Percentiles rank a stretch among this genome's conserved stretches.
These are phyloP conservation scores for Amazona vittata DNA, from an alignment of 2,113 vertebrate species.

Conservation along the genomic window DNA sequence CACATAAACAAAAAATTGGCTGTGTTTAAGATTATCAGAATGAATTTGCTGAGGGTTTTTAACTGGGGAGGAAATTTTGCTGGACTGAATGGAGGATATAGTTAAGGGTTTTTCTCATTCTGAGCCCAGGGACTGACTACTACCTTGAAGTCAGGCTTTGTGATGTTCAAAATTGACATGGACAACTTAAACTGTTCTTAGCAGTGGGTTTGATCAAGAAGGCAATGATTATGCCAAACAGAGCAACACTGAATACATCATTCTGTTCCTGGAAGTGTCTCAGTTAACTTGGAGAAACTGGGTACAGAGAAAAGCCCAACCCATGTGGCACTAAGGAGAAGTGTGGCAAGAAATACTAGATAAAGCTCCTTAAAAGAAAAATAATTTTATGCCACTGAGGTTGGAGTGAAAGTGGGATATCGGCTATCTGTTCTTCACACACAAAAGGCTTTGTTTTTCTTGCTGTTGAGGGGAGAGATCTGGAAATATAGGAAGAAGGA, in stretches of 20 bases:
- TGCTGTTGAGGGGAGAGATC: not conserved
- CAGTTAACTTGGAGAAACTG: not conserved
- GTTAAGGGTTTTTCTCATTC: not conserved
- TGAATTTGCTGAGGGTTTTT: not conserved
- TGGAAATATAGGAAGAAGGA: not conserved
- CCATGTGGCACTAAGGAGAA: not conserved
- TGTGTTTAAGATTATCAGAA: not conserved
- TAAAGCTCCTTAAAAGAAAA: not conserved
- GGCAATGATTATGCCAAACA: not conserved
- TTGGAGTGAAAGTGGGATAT: not conserved
- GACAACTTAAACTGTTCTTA: not conserved
- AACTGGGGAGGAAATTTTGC: not conserved
- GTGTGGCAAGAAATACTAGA: not conserved
- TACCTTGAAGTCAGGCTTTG: not conserved
- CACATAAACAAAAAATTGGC: not conserved
- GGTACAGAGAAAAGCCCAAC: not conserved
- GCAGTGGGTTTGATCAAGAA: not conserved
- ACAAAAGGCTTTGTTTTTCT: not conserved
- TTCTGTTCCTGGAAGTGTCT: not conserved
- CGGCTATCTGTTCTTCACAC: not conserved
- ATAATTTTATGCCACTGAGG: not conserved
- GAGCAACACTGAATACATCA: not conserved
- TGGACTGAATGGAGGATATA: not conserved
- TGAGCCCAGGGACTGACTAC: not conserved
- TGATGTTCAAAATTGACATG: not conserved